These are phyloP conservation scores for Taenaris catops DNA, from an alignment of 2,888 invertebrate species.

Conservation along the genomic window DNA sequence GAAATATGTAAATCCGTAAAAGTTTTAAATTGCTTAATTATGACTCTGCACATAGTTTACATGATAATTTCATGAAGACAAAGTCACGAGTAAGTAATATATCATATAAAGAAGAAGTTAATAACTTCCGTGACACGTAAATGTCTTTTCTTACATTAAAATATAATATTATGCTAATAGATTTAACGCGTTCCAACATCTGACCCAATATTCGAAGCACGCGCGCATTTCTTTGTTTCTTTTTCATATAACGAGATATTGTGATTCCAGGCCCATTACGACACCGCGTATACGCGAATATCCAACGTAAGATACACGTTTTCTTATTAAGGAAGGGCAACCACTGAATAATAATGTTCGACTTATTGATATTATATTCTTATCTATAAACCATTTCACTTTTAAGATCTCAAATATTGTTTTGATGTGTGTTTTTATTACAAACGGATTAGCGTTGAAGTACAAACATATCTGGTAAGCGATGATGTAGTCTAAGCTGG, in stretches of 20 bases:
- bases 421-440: too few relatives aligned
- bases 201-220: constrained; percentile 51
- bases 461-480: too few relatives aligned
- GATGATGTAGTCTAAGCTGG: too few relatives aligned
- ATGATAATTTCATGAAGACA: too few relatives aligned
- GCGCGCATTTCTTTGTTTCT: constrained; percentile 68
- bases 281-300: constrained; percentile 68
- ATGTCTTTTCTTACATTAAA: constrained; percentile 3
- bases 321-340: constrained; percentile 68
- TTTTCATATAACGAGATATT: constrained; percentile 74
- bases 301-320: constrained; percentile 72
- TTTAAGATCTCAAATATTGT: too few relatives aligned
- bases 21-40: too few relatives aligned
- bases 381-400: constrained; percentile 27
- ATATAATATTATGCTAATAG: constrained; percentile 20
- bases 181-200: constrained; percentile 18
- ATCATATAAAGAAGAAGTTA: too few relatives aligned
- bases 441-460: too few relatives aligned
- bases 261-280: constrained; percentile 71
- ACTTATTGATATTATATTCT: constrained; percentile 36
- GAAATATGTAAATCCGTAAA: too few relatives aligned
- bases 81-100: too few relatives aligned
- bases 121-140: background rate
- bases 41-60: too few relatives aligned
- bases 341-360: constrained; percentile 57